Percentiles rank a stretch among this genome's conserved stretches.
phyloP scores from a whole-genome alignment of 2,113 vertebrate genomes.

The Hypanus sabinus region DNA sequence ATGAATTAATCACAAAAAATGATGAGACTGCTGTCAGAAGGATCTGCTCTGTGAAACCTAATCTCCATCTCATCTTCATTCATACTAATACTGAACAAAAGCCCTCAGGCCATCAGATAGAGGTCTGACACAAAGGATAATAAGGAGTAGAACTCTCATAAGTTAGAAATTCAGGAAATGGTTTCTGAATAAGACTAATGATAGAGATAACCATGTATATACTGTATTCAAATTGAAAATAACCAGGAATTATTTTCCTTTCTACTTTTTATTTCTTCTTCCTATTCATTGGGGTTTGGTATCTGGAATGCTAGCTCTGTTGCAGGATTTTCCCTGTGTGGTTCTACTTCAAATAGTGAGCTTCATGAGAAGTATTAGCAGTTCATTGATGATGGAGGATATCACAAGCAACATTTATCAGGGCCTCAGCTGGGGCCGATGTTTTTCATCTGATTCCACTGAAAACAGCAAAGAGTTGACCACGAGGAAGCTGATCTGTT shows the following conservation, averaged over 20 bases:
- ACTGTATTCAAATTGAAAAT: not conserved
- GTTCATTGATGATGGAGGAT: not conserved
- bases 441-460: not conserved
- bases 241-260: not conserved
- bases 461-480: not conserved
- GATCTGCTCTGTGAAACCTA: slow-evolving; percentile 22
- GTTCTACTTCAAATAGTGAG: too few relatives aligned
- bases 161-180: not conserved
- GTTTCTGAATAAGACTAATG: not conserved
- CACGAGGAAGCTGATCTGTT: too few relatives aligned
- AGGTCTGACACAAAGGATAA: not conserved
- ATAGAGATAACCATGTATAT: not conserved
- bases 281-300: not conserved
- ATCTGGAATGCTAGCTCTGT: not conserved
- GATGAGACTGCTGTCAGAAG: not conserved
- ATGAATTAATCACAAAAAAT: slow-evolving; percentile 7
- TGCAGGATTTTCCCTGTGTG: not conserved
- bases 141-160: not conserved
- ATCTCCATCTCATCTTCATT: slow-evolving; percentile 25
- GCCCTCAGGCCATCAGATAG: not conserved
- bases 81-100: not conserved
- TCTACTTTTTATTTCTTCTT: not conserved
- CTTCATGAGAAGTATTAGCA: not conserved
- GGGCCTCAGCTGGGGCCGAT: too few relatives aligned
- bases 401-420: not conserved